Base-by-base conservation (phyloP, 2,888 invertebrate species). In the Coelinius sp. region DNA sequence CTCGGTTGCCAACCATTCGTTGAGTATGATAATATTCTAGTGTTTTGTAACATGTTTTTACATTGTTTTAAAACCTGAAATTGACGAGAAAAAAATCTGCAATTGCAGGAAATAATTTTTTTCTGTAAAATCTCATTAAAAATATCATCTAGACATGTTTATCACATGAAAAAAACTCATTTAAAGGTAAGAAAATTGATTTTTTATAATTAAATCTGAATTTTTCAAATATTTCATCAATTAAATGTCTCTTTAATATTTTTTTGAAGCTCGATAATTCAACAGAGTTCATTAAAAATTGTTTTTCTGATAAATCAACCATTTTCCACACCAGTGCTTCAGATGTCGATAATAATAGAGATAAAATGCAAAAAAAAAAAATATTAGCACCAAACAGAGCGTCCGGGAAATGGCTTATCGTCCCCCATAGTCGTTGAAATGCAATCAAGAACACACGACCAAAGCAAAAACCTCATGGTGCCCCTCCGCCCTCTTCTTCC, bases 321-420 rank as follows among this genome's bases (percentile, higher is more conserved):
- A 20, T 7, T 49, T 5, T 4, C 1, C 20, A 20, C 46, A 1
- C 20, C 3, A 49, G 8, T 49, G 20, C 46, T 17, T 20, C 1
- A 49, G 17, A 3, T 53, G 5, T 1, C 20, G 35, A 35, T 59
- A 59, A 59, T 59, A 2, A 10, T 31, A 31, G 17, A 59, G 46
- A 49, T 49, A 49, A 49, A 49, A 20, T 49, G 46, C 17, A 5
- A 20, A 59, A 31, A 17, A 59, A 5, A n/a, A n/a, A n/a, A n/a
- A n/a, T 49, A 20, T 59, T 17, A 6, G 17, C 14, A 14, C 6
- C 17, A 8, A 17, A 17, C 17, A 20, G n/a, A n/a, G 59, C 35
- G 20, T 59, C 31, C 59, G 59, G 59, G 59, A 59, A 59, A 20
- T 59, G 59, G 35, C 59, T 59, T 59, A 59, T 59, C 59, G 59